phyloP scores from a whole-genome alignment of 2,888 invertebrate species.

The Unio delphinus region DNA sequence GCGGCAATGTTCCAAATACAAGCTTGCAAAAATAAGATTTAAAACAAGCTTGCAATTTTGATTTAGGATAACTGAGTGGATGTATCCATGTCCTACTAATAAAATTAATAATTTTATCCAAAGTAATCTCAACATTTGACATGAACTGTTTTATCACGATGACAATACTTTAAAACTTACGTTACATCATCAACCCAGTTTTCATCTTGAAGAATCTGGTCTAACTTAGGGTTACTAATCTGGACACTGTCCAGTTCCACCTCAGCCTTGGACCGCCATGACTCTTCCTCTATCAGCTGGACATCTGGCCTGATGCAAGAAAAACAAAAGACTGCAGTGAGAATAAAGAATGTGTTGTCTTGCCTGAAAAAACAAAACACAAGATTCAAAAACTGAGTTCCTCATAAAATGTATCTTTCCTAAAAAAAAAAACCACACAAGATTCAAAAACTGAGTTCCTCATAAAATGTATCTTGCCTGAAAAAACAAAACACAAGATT shows the following conservation, averaged over 20 bases:
- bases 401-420: background rate
- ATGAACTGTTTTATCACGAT: background rate
- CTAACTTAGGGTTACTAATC: conserved; percentile 75
- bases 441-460: too few species aligned
- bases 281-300: conserved; percentile 72
- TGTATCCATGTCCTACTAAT: too few species aligned
- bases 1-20: too few species aligned
- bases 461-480: background rate
- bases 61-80: too few species aligned
- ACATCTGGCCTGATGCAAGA: conserved; percentile 73
- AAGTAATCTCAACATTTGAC: too few species aligned
- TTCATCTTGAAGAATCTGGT: conserved; percentile 77
- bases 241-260: conserved; percentile 77
- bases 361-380: background rate
- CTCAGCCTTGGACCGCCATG: conserved; percentile 67
- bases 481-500: background rate
- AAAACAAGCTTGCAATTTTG: too few species aligned
- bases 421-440: background rate
- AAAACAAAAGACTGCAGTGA: background rate
- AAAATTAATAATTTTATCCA: too few species aligned
- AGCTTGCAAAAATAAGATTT: too few species aligned
- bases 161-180: conserved; percentile 54
- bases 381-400: too few species aligned
- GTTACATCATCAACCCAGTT: conserved; percentile 83
- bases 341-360: background rate